Base-by-base conservation (phyloP, 1,140 invertebrate genomes). In the Drosophila nasuta region DNA sequence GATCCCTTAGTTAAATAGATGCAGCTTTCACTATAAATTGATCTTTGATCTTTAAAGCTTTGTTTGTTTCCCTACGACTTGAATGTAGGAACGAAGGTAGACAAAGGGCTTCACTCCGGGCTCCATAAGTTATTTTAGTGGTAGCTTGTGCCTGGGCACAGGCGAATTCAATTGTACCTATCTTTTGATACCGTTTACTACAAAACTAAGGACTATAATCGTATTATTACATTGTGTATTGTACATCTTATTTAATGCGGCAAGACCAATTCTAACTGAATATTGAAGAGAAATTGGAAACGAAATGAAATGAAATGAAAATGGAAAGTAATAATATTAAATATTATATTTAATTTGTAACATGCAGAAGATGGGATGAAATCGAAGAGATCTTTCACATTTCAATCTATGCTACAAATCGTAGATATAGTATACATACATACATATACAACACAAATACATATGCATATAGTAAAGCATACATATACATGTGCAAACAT, bases 171-270 rank as follows among this genome's bases (percentile, higher is more conserved):
- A 89, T 89, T 89, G 85, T 89, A 89, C 85, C 85, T 89, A 89
- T 89, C 85, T 89, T 89, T 89, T 89, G 85, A 89, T 89, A 90
- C 85, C 78, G 85, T 90, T 89, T 90, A 89, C 88, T 89, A 89
- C 85, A 89, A 89, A 89, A 81, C 81, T 89, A 89, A 89, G 85
- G 85, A 89, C 85, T 89, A 89, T 89, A 89, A 88, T 78, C 81
- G 78, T 85, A 89, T 80, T 81, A 74, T 54, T 54, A 65, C n/a
- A 38, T 56, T 65, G 80, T 73, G 80, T 77, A 77, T 81, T 83
- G 73, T 80, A 80, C 69, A 79, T 77, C 72, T 86, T 30, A 63
- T 75, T 57, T 78, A 57, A 70, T 76, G 67, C 71, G 79, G 79
- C 60, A 59, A 87, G 82, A 87, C 79, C 75, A 75, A 75, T 71